Conservation (phyloP, 2,888 invertebrate species). For the Dinocampus coccinellae region DNA sequence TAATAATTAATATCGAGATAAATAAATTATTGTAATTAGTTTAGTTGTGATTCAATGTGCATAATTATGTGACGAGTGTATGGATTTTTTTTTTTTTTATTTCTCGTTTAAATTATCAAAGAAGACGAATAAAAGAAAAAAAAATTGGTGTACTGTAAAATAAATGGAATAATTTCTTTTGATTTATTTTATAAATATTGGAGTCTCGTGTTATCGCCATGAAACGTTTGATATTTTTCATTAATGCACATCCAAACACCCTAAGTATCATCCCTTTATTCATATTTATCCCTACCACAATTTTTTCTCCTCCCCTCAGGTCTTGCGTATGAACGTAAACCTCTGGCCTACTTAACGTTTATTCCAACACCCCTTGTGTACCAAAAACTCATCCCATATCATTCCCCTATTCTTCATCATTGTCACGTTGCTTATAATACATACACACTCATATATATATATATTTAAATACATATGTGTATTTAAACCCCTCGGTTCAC, state of each 20-base stretch:
- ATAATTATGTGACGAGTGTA: background rate
- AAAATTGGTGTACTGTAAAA: too few species aligned
- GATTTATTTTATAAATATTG: too few species aligned
- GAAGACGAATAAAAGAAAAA: too few species aligned
- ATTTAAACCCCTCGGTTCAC: slow-evolving; percentile 15
- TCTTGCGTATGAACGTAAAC: slow-evolving; percentile 43
- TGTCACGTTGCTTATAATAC: slow-evolving; percentile 47
- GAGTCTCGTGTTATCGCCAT: too few species aligned
- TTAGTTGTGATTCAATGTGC: background rate
- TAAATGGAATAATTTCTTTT: too few species aligned
- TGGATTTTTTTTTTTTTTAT: too few species aligned
- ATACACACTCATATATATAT: background rate
- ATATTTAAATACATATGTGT: slow-evolving; percentile 7
- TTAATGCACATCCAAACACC: background rate
- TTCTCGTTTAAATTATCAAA: too few species aligned
- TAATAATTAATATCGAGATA: slow-evolving; percentile 19
- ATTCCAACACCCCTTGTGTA: slow-evolving; percentile 60
- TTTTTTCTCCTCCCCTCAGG: slow-evolving; percentile 2
- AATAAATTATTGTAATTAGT: background rate
- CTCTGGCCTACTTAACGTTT: slow-evolving; percentile 66
- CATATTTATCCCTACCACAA: background rate
- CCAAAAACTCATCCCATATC: slow-evolving; percentile 62
- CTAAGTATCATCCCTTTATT: slow-evolving; percentile 6
- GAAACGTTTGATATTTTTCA: slow-evolving; percentile 13
- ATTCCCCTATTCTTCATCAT: slow-evolving; percentile 60